Base-by-base conservation (phyloP, 1,140 invertebrate genomes). In the Arctopsyche grandis region DNA sequence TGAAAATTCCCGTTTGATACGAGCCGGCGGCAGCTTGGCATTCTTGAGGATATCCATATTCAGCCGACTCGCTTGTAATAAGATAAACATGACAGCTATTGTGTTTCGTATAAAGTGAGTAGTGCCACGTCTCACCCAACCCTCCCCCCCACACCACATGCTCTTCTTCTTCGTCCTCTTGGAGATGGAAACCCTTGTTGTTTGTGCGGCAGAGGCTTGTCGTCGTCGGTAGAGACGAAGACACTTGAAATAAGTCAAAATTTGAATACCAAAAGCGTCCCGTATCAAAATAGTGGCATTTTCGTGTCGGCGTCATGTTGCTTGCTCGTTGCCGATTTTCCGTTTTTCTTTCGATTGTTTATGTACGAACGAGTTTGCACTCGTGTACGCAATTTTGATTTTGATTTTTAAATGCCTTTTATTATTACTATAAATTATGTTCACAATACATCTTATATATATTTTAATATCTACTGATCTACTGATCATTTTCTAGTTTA, bases 11-110 rank as follows among this genome's bases (percentile, higher is more conserved):
- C 52, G 12, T 66, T 66, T 66, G 60, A 66, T 66, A 21, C 24
- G 60, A 26, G 19, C 24, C 60, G 60, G 21, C 60, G 24, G 60
- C 24, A 12, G 14, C 24, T 66, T 26, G 24, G 60, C 60, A 66
- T 66, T 66, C 69, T 24, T 69, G 26, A 38, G 21, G 66, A 69
- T 29, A 44, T 26, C 22, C 38, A 22, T 60, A 60, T 60, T 24
- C 63, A 29, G 19, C 24, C 63, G 21, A 22, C 19, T 66, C 63
- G 63, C 9, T 12, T 48, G 71, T 74, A 52, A 74, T 74, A 74
- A 66, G 71, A 74, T 74, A 74, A 74, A 74, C 71, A 74, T 74
- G 71, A 74, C 71, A 74, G 71, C 46, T 56, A 74, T 74, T 74
- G 71, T 74, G 43, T 74, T 74, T 74, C 71, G 43, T 74, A 74